A percentile compares a stretch with the other conserved stretches of the same genome.
phyloP scores from a whole-genome alignment of 2,888 invertebrate genomes.

The Tricholauxania praeusta region DNA sequence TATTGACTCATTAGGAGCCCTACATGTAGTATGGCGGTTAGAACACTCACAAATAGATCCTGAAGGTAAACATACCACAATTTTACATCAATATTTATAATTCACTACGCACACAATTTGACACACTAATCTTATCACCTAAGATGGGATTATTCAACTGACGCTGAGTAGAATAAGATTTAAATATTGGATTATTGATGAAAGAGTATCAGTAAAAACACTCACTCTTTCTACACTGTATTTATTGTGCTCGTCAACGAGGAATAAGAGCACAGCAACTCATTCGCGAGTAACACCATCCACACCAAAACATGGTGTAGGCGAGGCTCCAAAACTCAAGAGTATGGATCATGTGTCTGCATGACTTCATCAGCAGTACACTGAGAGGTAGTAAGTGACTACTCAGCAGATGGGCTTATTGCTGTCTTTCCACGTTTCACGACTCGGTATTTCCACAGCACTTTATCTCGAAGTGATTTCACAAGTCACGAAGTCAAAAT shows the following conservation, averaged over 20 bases:
- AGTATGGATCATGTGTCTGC: constrained; percentile 40
- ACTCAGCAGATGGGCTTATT: constrained; percentile 46
- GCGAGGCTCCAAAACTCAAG: no score
- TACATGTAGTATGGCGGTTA: constrained; percentile 23
- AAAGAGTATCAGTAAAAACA: constrained; percentile 26
- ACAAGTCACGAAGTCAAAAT: no score
- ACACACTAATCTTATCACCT: neutral
- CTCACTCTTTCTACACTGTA: constrained; percentile 27
- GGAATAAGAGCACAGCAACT: constrained; percentile 31
- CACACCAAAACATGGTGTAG: constrained; percentile 13
- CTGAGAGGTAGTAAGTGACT: constrained; percentile 43
- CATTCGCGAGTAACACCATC: constrained; percentile 37
- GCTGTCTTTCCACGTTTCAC: constrained; percentile 41
- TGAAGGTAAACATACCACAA: constrained; percentile 21
- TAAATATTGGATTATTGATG: constrained; percentile 27
- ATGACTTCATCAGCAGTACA: constrained; percentile 43
- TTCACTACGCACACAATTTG: neutral
- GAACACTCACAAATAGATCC: constrained; percentile 23
- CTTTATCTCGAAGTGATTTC: no score
- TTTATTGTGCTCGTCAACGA: constrained; percentile 31
- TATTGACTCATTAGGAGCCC: constrained; percentile 15
- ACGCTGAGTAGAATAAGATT: neutral
- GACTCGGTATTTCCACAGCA: neutral
- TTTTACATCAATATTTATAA: constrained; percentile 23
- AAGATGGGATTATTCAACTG: neutral